Percentiles rank a stretch among this genome's conserved stretches.
Conservation (phyloP, 2,113 vertebrate species). For the Salvelinus sp. region DNA sequence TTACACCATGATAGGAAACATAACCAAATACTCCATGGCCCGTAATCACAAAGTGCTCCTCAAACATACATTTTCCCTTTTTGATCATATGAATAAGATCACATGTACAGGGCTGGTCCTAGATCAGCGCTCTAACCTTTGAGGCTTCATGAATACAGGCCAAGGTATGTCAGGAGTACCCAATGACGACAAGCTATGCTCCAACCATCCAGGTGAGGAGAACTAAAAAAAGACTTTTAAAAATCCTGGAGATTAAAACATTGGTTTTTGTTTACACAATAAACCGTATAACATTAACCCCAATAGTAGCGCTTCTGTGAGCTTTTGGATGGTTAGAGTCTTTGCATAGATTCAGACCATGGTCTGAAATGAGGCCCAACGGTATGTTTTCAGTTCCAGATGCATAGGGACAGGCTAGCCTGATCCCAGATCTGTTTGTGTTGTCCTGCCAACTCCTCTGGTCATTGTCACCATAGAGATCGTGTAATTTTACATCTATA, state of each 20-base stretch:
- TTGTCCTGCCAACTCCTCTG: no score
- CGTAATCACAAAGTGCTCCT: no score
- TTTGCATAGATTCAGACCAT: conserved; percentile 25
- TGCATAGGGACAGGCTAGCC: no score
- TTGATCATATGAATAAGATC: no score
- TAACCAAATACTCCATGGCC: neutral
- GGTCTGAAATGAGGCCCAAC: conserved; percentile 15
- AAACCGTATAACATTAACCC: conserved; percentile 39
- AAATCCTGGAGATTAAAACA: conserved; percentile 72
- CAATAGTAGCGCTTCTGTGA: conserved; percentile 39
- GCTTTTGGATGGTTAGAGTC: conserved; percentile 31
- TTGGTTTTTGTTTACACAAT: conserved; percentile 37
- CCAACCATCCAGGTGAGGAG: neutral
- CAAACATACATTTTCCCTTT: neutral
- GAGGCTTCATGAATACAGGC: no score
- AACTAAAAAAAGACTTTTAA: conserved; percentile 47
- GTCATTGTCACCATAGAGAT: no score
- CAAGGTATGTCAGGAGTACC: neutral
- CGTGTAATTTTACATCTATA: no score
- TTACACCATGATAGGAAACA: neutral
- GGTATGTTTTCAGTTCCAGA: conserved; percentile 62
- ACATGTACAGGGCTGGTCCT: no score
- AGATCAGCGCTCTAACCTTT: no score
- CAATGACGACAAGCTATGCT: neutral
- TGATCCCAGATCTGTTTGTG: no score